Base-by-base conservation (phyloP, 1,140 invertebrate genomes). In the Rhagoletis zephyria region DNA sequence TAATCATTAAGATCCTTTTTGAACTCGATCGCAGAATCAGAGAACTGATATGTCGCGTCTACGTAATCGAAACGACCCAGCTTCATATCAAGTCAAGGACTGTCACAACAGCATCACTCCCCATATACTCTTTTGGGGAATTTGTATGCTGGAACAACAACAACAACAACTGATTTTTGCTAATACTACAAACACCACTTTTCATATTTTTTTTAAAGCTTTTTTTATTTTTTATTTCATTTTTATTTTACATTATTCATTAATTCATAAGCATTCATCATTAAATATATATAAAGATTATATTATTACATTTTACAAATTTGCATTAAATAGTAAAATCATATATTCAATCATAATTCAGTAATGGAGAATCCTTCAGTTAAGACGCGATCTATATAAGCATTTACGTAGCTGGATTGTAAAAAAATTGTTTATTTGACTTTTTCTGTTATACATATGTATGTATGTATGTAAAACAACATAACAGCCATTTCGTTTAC, bases 241-340 rank as follows among this genome's bases (percentile, higher is more conserved):
- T 86, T 86, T 63, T 86, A 86, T 63, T 86, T 63, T 86, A 86
- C 85, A 86, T 63, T 63, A 19, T 86, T 86, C 63, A 86, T 86
- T 86, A 86, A 86, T 86, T 86, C 45, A 86, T 86, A 86, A 86
- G 85, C 85, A 60, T 86, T 86, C 63, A 63, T 86, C 51, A 86
- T 86, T 86, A 63, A 86, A 86, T 86, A 86, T 86, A 65, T 81
- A 81, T 81, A 81, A 81, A 81, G 64, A 16, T 77, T 40, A 51
- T 86, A 86, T 86, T 63, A 64, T 86, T 61, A 45, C 40, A 86
- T n/a, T 86, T 63, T 86, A 86, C 85, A 86, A 63, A 86, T 45
- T 86, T 86, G 59, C 85, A 86, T 86, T 61, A 86, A 86, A 86
- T 64, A 86, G 63, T 86, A 86, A 64, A 86, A 86, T 86, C 63